A percentile compares a stretch with the other conserved stretches of the same genome.
Conservation (phyloP, 2,888 invertebrate genomes). For the Apodemia duryi region DNA sequence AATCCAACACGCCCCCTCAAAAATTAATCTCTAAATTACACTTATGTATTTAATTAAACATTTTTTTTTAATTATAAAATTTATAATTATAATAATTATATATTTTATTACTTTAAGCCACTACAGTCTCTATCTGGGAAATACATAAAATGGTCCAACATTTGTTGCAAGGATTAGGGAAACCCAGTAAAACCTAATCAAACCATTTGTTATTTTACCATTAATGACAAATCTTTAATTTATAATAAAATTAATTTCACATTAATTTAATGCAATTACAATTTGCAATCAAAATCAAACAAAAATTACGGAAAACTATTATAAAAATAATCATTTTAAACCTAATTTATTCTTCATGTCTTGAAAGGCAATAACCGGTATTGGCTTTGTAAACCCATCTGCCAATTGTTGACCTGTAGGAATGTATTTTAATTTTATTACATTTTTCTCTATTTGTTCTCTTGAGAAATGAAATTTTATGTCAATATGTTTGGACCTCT, state of each 20-base stretch:
- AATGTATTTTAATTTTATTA: slow-evolving; percentile 30
- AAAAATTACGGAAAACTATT: too few species aligned
- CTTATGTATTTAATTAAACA: too few species aligned
- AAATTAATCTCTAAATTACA: too few species aligned
- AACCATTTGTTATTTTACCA: too few species aligned
- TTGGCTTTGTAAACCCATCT: slow-evolving; percentile 23
- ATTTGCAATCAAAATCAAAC: neutral
- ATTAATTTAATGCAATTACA: too few species aligned
- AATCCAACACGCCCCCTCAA: too few species aligned
- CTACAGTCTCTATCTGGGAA: too few species aligned
- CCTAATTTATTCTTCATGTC: slow-evolving; percentile 17
- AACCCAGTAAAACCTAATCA: too few species aligned
- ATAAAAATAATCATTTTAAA: slow-evolving; percentile 15
- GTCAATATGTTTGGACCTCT: slow-evolving; percentile 42
- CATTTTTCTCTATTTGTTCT: slow-evolving; percentile 29
- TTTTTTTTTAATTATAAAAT: too few species aligned
- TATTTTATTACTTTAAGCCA: too few species aligned
- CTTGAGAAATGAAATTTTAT: slow-evolving; percentile 35
- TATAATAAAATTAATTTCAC: too few species aligned
- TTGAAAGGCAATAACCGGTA: slow-evolving; percentile 18
- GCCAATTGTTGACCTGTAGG: slow-evolving; percentile 30
- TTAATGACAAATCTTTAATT: slow-evolving; percentile 2
- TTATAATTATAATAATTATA: too few species aligned
- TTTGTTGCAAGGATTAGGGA: slow-evolving; percentile 31
- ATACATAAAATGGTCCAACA: slow-evolving; percentile 26